Evolutionary conservation across 2,888 invertebrate genomes (phyloP), one percentile per base, ranked within the genome.

Genomic region (Acrobasis suavella): DNA sequence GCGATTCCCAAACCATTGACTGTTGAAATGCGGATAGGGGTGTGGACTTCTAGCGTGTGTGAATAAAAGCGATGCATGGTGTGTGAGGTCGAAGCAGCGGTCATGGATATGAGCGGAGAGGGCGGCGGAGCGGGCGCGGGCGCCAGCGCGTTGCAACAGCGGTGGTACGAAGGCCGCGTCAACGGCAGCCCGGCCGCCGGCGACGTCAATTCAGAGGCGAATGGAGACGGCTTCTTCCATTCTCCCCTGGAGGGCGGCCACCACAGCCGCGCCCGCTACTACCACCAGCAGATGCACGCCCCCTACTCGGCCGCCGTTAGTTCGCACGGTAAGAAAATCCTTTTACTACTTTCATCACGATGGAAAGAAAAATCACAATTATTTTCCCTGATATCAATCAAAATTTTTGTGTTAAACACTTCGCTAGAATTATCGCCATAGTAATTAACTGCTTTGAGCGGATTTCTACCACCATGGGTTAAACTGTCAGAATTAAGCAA

Each of bases 221-320:
- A 92, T 85, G 88, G 93, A 78, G 87, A 91, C 73, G 89, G 87
- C 72, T 93, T 93, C 91, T 94, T 87, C 92, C 94, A 90, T 86
- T 93, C 85, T 78, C 92, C 89, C 85, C 87, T 87, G 70, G 93
- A 92, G 78, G 91, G 90, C 86, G 93, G 87, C 78, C 92, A 93
- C 79, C 90, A 93, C 78, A 89, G 92, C 80, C 86, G 92, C 78
- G 91, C 92, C 70, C 89, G 93, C 65, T 93, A 93, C 86, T 93
- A 93, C 87, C 93, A 93, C 74, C 93, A 93, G 79, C 93, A 93
- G 75, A 93, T 93, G 92, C 93, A 93, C 81, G 89, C 89, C 73
- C 92, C 93, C 71, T 93, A 93, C 80, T 92, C 93, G 65, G 85
- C 93, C 64, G 92, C 93, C 63, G 93, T 93, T 76, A 83, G 90